Evolutionary conservation across 2,797 vertebrate species (phyloP), one percentile per base, ranked within the genome.

Genomic region (Spea hammondii): DNA sequence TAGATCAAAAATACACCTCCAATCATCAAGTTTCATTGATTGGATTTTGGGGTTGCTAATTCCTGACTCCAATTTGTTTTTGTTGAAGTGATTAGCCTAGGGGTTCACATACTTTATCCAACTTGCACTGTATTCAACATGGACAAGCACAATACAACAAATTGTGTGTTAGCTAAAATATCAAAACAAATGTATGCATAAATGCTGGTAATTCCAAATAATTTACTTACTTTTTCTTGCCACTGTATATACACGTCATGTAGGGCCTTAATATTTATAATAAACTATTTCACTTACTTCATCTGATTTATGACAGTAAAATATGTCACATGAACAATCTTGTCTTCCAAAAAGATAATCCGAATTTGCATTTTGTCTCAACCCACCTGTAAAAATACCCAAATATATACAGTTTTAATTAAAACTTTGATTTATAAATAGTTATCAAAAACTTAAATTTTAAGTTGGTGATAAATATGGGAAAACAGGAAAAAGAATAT

Each of bases 321-420:
- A 44, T 14, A 68, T 47, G 53, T 62, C 32, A 49, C 47, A 46
- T 54, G 10, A 6, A 64, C 71, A 54, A 59, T 83, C 82, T 57
- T 77, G 72, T 73, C 14, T 78, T 46, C 69, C 62, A 68, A 64
- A 77, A 7, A 85, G 10, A 10, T 62, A 80, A 8, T 80, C 72
- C 4, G 7, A 47, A 62, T 82, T 74, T 62, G 82, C 7, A 12
- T 70, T 57, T 69, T 83, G 79, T 9, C 82, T 73, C 49, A 65
- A 47, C 59, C 82, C 80, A n/a, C 84, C 82, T 85, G 69, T 47
- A 72, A 76, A 62, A 62, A 62, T 17, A 62, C 5, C 7, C 6
- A 17, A 62, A 3, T 62, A n/a, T 32, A 62, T 6, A 7, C 8
- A 6, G 59, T 17, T 17, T 17, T 32, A 62, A 4, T 7, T 62